These are phyloP conservation scores for Falco berigora DNA, from an alignment of 2,797 vertebrate species.

Conservation along the genomic window DNA sequence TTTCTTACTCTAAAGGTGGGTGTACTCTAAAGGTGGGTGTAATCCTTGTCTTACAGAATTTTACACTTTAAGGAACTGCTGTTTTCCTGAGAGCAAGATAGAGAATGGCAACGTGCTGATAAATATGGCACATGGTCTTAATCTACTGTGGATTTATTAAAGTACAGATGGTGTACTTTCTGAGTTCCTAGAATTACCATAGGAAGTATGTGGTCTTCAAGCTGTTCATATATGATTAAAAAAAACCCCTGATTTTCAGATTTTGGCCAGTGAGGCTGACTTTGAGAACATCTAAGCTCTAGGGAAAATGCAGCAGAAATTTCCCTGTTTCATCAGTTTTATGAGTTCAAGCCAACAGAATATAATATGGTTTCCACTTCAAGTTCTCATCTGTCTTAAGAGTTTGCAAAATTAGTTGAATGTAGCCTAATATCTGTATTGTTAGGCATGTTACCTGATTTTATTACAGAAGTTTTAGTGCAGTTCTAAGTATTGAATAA, in stretches of 20 bases:
- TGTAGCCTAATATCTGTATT: neutral
- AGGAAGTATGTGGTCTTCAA: conserved; percentile 26
- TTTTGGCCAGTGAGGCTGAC: neutral
- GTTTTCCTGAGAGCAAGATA: neutral
- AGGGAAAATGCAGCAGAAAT: neutral
- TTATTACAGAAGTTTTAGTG: neutral
- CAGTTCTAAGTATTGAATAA: neutral
- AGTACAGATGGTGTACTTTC: conserved; percentile 42
- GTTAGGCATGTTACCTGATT: neutral
- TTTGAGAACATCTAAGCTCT: neutral
- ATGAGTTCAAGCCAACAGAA: neutral
- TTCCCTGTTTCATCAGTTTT: neutral
- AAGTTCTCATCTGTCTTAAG: neutral
- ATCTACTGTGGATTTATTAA: conserved; percentile 28
- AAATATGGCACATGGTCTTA: conserved; percentile 1
- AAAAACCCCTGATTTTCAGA: neutral
- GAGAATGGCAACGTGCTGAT: neutral
- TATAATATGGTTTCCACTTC: neutral
- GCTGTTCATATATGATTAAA: neutral
- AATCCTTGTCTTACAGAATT: neutral
- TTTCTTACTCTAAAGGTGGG: neutral
- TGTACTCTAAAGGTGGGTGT: neutral
- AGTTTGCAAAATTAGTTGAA: neutral
- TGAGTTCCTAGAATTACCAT: conserved; percentile 3
- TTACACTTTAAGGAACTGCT: neutral